Base-by-base conservation (phyloP, 2,888 invertebrate genomes). In the Andricus quercusramuli region DNA sequence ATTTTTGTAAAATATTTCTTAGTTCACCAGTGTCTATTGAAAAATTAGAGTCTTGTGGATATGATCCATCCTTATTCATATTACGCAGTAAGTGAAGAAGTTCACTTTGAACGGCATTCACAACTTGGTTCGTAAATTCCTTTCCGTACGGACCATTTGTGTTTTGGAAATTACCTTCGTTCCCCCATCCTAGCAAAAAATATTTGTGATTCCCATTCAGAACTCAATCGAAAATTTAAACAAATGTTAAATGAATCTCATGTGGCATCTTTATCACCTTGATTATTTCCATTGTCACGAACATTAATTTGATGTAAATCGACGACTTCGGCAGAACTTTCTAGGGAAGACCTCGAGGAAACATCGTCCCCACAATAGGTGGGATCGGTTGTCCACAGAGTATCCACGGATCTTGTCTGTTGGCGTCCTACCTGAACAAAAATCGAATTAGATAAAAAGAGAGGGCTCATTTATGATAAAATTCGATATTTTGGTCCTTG, bases 241-340 rank as follows among this genome's bases (percentile, higher is more conserved):
- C 25, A n/a, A 13, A 22, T 13, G 22, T 62, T 25, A 62, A 62
- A 11, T 62, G 11, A 25, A 51, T 51, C 20, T 6, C 51, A 8
- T 20, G 51, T n/a, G 41, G 41, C 5, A 56, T 22, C 22, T 62
- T 1, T 62, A n/a, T 62, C 25, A 74, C 74, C 74, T 32, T 32
- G 3, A n/a, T 74, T 74, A 11, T 56, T n/a, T 5, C 56, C 32
- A 37, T 29, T 32, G 15, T 29, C 32, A 25, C 56, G 56, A 32
- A n/a, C 6, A 32, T 56, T 74, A 70, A 70, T 51, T 51, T 70
- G 25, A 51, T 74, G 51, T 56, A 74, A 74, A 74, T 74, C 32
- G 29, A n/a, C 74, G 56, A 56, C 6, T 32, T 74, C 3, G 6
- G 32, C 29, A 56, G 20, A 6, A 56, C 20, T 56, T 56, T 13